Evolutionary conservation across 2,797 vertebrate species (phyloP).

Genomic region (Phyllotis vaccarum): DNA sequence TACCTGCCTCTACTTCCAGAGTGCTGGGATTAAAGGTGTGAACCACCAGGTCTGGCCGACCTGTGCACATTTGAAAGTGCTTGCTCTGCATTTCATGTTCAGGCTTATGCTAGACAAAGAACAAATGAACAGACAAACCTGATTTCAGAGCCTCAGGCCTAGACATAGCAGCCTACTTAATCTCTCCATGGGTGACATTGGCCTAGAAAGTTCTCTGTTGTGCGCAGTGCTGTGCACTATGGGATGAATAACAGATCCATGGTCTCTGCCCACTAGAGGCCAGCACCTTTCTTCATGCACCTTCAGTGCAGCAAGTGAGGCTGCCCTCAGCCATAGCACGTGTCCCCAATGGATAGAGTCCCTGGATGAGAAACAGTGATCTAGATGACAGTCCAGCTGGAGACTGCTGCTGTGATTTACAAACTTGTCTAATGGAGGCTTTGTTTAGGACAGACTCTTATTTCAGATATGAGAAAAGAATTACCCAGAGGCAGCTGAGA

Average conservation of each 20-base stretch:
- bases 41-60: not conserved
- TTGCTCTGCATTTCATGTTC: not conserved
- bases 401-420: accelerated
- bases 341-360: not conserved
- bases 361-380: not conserved
- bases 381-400: not conserved
- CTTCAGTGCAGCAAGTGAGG: not conserved
- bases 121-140: not conserved
- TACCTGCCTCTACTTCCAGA: not conserved
- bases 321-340: not conserved
- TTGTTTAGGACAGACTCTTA: not conserved
- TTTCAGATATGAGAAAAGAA: not conserved
- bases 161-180: not conserved
- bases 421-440: not conserved
- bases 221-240: not conserved
- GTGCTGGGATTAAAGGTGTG: not conserved
- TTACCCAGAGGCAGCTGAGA: not conserved
- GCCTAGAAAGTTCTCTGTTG: constrained; percentile 20
- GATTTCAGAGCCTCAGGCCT: not conserved
- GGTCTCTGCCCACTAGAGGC: not conserved
- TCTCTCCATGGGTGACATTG: not conserved
- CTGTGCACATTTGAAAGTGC: not conserved
- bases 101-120: not conserved
- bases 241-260: not conserved
- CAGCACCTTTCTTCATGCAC: not conserved